These are phyloP conservation scores for Heteractis magnifica DNA, from an alignment of 92 coral and sea anemone genomes.

Conservation along the genomic window DNA sequence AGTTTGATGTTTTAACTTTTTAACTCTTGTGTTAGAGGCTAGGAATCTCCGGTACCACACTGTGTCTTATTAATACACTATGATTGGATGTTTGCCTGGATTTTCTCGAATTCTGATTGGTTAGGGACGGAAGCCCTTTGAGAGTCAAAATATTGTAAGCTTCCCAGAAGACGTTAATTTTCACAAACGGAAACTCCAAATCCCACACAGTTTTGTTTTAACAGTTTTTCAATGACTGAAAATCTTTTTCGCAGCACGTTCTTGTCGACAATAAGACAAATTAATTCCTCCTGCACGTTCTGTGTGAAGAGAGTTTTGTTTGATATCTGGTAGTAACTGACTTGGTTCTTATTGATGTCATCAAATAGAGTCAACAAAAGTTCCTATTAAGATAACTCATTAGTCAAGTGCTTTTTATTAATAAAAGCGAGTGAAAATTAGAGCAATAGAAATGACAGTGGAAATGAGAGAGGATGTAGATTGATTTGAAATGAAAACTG, in stretches of 20 bases:
- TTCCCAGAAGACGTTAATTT: background rate
- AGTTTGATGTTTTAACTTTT: too few relatives aligned
- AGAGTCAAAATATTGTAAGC: background rate
- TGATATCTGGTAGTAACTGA: background rate
- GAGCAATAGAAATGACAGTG: background rate
- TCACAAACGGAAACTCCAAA: background rate
- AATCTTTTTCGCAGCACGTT: background rate
- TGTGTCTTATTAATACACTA: background rate
- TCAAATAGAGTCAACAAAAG: background rate
- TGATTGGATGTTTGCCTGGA: background rate
- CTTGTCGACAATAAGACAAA: background rate
- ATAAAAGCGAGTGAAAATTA: background rate
- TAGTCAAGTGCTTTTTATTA: background rate
- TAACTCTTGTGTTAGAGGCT: background rate
- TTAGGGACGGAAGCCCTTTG: background rate
- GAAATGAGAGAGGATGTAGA: background rate
- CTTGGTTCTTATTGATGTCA: background rate
- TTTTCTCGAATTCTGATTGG: background rate
- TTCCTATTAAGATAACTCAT: background rate
- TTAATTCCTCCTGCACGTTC: background rate
- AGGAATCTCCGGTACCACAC: background rate
- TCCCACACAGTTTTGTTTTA: background rate
- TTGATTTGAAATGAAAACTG: background rate
- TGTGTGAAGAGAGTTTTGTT: background rate
- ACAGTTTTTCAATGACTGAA: background rate